phyloP scores from a whole-genome alignment of 2,113 vertebrate species.

The Rafetus swinhoei region DNA sequence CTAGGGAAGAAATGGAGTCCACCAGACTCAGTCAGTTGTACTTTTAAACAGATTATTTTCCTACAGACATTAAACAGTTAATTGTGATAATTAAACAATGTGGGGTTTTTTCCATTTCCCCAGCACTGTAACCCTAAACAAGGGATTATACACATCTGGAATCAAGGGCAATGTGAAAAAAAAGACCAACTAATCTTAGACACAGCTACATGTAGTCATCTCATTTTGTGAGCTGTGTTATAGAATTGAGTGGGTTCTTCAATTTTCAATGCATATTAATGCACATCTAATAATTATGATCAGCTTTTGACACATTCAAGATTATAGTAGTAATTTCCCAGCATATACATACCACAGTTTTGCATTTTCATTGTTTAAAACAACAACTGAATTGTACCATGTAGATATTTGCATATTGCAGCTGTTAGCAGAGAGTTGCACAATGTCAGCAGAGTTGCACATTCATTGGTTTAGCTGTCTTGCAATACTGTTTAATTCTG shows the following conservation, averaged over 20 bases:
- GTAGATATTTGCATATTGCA: constrained; percentile 73
- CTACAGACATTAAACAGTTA: not conserved
- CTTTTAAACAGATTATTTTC: not conserved
- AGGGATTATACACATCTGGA: constrained; percentile 60
- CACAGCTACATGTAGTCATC: constrained; percentile 52
- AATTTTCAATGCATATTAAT: constrained; percentile 53
- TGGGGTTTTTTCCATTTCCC: not conserved
- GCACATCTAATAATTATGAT: constrained; percentile 65
- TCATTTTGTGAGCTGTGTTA: constrained; percentile 50
- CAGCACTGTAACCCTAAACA: constrained; percentile 47
- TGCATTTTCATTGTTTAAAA: constrained; percentile 63
- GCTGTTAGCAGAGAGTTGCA: constrained; percentile 72
- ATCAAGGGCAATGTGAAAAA: constrained; percentile 32
- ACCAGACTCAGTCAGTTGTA: not conserved
- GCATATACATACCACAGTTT: constrained; percentile 69
- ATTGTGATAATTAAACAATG: not conserved
- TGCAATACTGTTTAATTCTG: constrained; percentile 76
- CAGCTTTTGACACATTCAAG: constrained; percentile 72
- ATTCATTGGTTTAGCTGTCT: constrained; percentile 77
- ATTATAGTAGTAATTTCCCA: constrained; percentile 58
- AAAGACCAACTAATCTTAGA: constrained; percentile 46
- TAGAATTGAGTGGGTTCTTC: constrained; percentile 52
- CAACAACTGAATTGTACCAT: constrained; percentile 67
- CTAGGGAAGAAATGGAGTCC: constrained; percentile 23
- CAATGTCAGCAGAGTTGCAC: constrained; percentile 68